Percentiles rank a stretch among this genome's conserved stretches.
Conservation (phyloP, 2,888 invertebrate genomes). For the Trissoscelio sp. region DNA sequence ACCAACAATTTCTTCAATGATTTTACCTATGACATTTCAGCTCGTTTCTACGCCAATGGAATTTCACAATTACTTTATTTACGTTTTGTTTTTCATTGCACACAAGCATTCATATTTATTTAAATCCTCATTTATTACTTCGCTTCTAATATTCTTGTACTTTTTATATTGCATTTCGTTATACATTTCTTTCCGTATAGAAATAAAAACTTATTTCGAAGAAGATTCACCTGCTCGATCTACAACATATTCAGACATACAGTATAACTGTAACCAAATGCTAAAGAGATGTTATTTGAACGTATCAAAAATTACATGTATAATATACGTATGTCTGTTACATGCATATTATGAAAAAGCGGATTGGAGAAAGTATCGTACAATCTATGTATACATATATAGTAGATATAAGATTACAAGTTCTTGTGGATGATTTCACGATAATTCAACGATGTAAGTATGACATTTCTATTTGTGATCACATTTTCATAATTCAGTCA, state of each 20-base stretch:
- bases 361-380: too few species aligned
- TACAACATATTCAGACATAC: not conserved
- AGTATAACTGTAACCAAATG: too few species aligned
- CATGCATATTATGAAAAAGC: too few species aligned
- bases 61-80: not conserved
- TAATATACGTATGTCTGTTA: too few species aligned
- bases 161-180: not conserved
- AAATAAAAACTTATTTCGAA: not conserved
- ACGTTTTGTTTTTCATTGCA: not conserved
- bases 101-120: not conserved
- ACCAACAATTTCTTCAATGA: not conserved
- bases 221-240: not conserved
- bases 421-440: not conserved
- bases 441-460: not conserved
- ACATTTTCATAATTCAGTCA: not conserved
- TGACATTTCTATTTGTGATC: not conserved
- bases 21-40: not conserved
- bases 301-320: not conserved
- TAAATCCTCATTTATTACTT: slow-evolving; percentile 2
- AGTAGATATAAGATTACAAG: not conserved
- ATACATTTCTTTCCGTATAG: not conserved
- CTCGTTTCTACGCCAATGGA: too few species aligned
- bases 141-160: not conserved
- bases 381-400: too few species aligned
- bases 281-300: not conserved